Evolutionary conservation across 1,140 invertebrate species (phyloP), one percentile per base, ranked within the genome.

Genomic region (Drosophila willistoni): DNA sequence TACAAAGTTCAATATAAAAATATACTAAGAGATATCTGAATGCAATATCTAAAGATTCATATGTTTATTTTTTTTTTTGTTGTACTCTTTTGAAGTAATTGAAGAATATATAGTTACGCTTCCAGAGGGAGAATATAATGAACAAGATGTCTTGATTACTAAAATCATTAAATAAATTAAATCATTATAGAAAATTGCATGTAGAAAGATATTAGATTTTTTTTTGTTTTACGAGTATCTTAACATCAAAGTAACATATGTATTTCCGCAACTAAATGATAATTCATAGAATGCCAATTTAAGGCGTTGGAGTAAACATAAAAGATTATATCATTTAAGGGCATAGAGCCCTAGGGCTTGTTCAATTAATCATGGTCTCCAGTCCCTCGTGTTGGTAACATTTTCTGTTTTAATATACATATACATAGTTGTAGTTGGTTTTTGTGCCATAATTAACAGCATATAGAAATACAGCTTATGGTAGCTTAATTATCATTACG

Each of bases 361-460:
- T 10, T 10, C 10, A 51, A 51, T 51, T 51, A 51, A 51, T 51
- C 44, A 22, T 17, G 14, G 17, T 51, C 17, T 5, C 17, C 17
- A 12, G 44, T 22, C 17, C 3, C 44, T 22, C 29, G 19, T 13
- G 14, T 17, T 47, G 42, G 14, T 47, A 47, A 47, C 25, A 51
- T 44, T 63, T 62, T 65, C 69, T 66, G 0, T 19, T 29, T 64
- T 68, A 25, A 25, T 25, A 25, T 5, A n/a, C n/a, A n/a, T n/a
- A n/a, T n/a, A n/a, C n/a, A 25, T 25, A 29, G 29, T 68, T 62
- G 62, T 61, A 68, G 74, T 65, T 69, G 65, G 71, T 68, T 56
- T 83, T 77, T 51, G 19, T 44, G 44, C 73, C 55, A 79, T 77
- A 80, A 87, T 87, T 87, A 87, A 82, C 76, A 55, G 56, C 61